These are phyloP conservation scores for Oxyura jamaicensis DNA, from an alignment of 2,113 vertebrate species.

Conservation along the genomic window DNA sequence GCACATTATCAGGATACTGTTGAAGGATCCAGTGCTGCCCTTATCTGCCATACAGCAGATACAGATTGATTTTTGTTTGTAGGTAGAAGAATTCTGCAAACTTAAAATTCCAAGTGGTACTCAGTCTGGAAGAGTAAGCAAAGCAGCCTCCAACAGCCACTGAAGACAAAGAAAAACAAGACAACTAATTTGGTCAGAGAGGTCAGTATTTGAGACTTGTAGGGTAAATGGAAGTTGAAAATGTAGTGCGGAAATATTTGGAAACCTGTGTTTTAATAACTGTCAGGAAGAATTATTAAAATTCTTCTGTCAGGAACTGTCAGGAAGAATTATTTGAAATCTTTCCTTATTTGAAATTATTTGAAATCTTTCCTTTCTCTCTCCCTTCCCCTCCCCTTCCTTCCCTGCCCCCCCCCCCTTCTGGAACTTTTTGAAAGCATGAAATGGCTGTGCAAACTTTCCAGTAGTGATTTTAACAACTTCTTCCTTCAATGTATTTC, in stretches of 20 bases:
- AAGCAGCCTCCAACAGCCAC: background rate
- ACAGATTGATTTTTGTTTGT: background rate
- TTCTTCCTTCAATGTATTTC: background rate
- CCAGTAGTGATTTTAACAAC: background rate
- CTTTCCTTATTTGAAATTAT: too few species aligned
- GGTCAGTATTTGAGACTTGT: background rate
- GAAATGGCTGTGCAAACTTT: background rate
- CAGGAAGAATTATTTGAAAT: background rate
- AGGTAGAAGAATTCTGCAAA: background rate
- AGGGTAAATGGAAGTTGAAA: background rate
- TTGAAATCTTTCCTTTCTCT: background rate
- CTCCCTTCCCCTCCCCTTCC: too few species aligned
- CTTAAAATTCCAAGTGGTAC: background rate
- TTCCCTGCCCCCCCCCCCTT: rapidly evolving
- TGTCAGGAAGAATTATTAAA: background rate
- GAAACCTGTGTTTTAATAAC: background rate
- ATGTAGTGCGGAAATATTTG: background rate
- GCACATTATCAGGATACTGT: background rate
- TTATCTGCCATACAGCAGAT: background rate
- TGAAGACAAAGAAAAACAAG: background rate
- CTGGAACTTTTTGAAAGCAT: background rate
- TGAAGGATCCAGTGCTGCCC: background rate
- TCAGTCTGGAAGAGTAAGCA: background rate
- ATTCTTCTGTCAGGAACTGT: too few species aligned
- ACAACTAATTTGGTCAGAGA: background rate